Base-by-base conservation (phyloP, 2,113 vertebrate genomes). In the Rhizomys pruinosus region DNA sequence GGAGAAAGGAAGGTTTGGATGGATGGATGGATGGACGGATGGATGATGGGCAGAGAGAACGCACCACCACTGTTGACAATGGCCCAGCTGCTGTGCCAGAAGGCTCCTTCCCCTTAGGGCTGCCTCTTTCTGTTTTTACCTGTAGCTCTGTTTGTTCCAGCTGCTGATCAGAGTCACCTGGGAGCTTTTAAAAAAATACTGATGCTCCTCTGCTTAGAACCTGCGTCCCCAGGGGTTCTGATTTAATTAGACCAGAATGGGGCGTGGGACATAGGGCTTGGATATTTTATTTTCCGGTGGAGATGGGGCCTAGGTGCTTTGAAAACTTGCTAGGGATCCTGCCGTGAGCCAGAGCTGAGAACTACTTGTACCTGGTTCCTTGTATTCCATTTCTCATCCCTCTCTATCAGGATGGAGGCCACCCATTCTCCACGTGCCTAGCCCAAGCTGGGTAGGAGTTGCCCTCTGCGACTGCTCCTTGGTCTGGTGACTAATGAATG, bases 401-500 rank as follows among this genome's bases (percentile, higher is more conserved):
- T 77, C 34, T 69, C 39, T 4, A 9, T 15, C 63, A 59, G 72
- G 61, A 39, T 55, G 25, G 32, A 81, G 32, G 57, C 23, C 76
- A 69, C 15, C 7, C 29, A 27, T 42, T 74, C 87, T 52, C 69
- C 71, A 39, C 0, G 8, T 22, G 72, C 71, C 74, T 74, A 15
- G 42, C 73, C 39, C 68, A 42, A 39, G 81, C 66, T 39, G 44
- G 57, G 63, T 27, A 32, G 15, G 64, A 64, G 71, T 16, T 1
- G 1, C 66, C 25, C 64, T 71, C 44, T 32, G 13, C 2, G 15
- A 92, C 57, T n/a, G 37, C 69, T 94, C 94, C 93, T 93, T 93
- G 95, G 84, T 81, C 93, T 13, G 23, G 52, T 81, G 47, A 92
- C 23, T 82, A 80, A 87, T 27, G 55, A 95, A 79, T 55, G 81